phyloP scores from a whole-genome alignment of 2,113 vertebrate genomes.

The Strix aluco region DNA sequence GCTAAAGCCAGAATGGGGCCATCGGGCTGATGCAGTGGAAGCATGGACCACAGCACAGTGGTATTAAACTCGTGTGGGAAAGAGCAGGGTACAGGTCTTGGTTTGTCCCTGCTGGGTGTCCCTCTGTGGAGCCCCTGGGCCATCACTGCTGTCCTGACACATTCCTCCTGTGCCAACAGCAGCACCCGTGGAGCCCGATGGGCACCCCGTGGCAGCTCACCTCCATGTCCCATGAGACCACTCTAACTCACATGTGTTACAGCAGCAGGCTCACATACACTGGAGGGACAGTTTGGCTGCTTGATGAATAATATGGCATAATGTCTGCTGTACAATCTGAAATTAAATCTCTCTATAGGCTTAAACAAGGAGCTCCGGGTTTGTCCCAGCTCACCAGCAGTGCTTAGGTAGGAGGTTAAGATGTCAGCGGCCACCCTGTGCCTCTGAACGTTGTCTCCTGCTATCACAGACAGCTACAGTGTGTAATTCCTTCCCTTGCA shows the following conservation, averaged over 20 bases:
- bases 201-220: no score
- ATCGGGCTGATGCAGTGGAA: background rate
- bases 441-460: rapidly evolving
- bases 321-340: background rate
- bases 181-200: rapidly evolving
- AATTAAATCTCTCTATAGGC: background rate
- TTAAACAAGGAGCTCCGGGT: background rate
- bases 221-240: rapidly evolving
- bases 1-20: background rate
- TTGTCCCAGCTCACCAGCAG: background rate
- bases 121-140: background rate
- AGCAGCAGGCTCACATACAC: rapidly evolving
- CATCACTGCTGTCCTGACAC: background rate
- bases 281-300: background rate
- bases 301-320: background rate
- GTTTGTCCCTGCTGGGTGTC: background rate
- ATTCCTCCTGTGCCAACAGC: rapidly evolving
- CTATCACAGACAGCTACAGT: no score
- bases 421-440: rapidly evolving
- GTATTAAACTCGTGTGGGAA: background rate
- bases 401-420: rapidly evolving
- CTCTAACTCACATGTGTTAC: rapidly evolving
- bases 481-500: background rate
- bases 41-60: rapidly evolving
- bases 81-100: background rate